Evolutionary conservation across 2,797 vertebrate genomes (phyloP).

Genomic region (Rhyacichthys aspro): DNA sequence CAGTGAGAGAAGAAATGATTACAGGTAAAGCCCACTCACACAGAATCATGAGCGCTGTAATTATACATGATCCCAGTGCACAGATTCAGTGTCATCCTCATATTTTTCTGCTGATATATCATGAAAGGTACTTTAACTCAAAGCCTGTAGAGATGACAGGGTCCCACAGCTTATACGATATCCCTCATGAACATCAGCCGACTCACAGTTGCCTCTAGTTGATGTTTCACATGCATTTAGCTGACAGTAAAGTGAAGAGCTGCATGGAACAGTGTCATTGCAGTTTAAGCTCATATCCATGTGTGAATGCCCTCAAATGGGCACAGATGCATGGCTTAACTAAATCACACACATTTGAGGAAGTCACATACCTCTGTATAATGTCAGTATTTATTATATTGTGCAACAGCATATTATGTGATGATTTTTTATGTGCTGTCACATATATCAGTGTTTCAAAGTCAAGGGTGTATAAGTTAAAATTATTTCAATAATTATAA

Average conservation of each 20-base stretch:
- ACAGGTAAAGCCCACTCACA: conserved; percentile 2
- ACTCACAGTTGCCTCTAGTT: too few relatives aligned
- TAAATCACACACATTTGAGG: conserved; percentile 15
- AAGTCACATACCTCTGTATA: not conserved
- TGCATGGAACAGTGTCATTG: conserved; percentile 4
- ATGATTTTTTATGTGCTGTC: conserved; percentile 40
- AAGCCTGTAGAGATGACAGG: conserved; percentile 2
- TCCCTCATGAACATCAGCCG: conserved; percentile 16
- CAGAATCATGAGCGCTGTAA: not conserved
- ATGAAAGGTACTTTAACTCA: conserved; percentile 1
- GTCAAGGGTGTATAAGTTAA: not conserved
- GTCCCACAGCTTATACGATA: not conserved
- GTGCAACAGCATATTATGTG: conserved; percentile 26
- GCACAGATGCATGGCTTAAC: not conserved
- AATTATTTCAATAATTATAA: not conserved
- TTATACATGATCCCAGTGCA: not conserved
- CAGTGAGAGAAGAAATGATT: conserved; percentile 9
- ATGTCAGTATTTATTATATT: conserved; percentile 19
- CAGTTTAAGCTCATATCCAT: conserved; percentile 10
- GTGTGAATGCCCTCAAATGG: conserved; percentile 19
- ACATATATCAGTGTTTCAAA: conserved; percentile 4
- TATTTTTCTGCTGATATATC: not conserved
- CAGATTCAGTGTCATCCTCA: not conserved
- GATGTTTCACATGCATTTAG: conserved; percentile 15
- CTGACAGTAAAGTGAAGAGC: conserved; percentile 9